Evolutionary conservation across 2,113 vertebrate genomes (phyloP).

Genomic region (Marmota monax): DNA sequence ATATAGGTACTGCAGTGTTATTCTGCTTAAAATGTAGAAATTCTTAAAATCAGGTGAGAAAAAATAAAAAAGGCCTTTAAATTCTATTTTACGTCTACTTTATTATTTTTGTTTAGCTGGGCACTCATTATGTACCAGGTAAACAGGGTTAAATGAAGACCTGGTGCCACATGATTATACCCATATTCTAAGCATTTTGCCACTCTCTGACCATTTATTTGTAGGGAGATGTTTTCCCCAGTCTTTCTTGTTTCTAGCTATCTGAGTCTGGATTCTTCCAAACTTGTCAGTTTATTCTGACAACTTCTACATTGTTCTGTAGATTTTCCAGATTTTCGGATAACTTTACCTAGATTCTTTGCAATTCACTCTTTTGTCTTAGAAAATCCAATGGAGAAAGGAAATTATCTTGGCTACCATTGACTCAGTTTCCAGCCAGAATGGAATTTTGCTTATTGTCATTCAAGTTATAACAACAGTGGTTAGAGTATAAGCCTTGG

Average conservation of each 20-base stretch:
- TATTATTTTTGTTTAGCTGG: not conserved
- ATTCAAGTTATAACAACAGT: not conserved
- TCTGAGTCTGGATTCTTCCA: not conserved
- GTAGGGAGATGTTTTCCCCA: not conserved
- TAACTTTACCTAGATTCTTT: not conserved
- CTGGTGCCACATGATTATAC: not conserved
- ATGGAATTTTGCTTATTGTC: not conserved
- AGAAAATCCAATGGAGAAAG: not conserved
- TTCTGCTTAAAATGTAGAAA: not conserved
- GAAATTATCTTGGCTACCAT: not conserved
- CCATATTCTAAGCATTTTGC: not conserved
- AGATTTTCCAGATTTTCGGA: not conserved
- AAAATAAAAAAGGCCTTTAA: not conserved
- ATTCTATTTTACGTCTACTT: not conserved
- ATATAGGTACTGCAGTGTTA: not conserved
- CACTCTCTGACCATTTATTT: not conserved
- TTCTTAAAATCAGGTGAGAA: not conserved
- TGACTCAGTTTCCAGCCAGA: not conserved
- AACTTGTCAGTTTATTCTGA: constrained; percentile 1
- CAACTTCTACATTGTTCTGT: not conserved
- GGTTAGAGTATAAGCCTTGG: not conserved
- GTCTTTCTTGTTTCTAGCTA: not conserved
- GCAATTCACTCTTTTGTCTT: not conserved
- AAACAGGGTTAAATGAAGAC: not conserved
- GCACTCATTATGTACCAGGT: not conserved